Evolutionary conservation across 1,140 invertebrate genomes (phyloP), one percentile per base, ranked within the genome.

Genomic region (Calliphora vicina): DNA sequence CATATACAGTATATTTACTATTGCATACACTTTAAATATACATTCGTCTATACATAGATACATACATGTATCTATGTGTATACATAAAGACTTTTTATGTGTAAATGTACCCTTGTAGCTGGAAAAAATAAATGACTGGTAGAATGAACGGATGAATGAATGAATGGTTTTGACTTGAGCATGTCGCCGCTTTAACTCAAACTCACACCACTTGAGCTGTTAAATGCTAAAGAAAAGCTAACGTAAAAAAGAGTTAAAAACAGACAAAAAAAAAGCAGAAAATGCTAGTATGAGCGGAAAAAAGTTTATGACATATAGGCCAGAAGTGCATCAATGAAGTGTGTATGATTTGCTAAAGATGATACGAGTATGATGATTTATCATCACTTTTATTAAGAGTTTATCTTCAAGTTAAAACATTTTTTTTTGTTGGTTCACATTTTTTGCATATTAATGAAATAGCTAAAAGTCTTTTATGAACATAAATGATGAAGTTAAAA

Each of bases 291-390:
- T n/a, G n/a, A n/a, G n/a, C n/a, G n/a, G n/a, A n/a, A 78, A 78
- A 78, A 78, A 45, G 42, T 78, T 43, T 45, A 12, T 78, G 74
- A 78, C 35, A 45, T 43, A 45, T 78, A 78, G 74, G 74, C 74
- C 74, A 78, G 20, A 78, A 78, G 74, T 78, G 74, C 74, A 78
- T 78, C 35, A 42, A 45, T 25, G 74, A 78, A 78, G 74, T 78
- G 74, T 25, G 42, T 25, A 78, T 25, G 35, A 78, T 78, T 78
- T 78, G 10, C 74, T 78, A 23, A 78, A 78, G 61, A 23, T 67
- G 61, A 67, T 67, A 78, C n/a, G 29, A 76, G n/a, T 35, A 35
- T 17, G 17, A 78, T 78, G 74, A 78, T 78, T 78, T 78, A 78
- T 78, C n/a, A 78, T 78, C 6, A 29, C 72, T 78, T 25, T 23